Base-by-base conservation (phyloP, 2,888 invertebrate species). In the Candidula unifasciata region DNA sequence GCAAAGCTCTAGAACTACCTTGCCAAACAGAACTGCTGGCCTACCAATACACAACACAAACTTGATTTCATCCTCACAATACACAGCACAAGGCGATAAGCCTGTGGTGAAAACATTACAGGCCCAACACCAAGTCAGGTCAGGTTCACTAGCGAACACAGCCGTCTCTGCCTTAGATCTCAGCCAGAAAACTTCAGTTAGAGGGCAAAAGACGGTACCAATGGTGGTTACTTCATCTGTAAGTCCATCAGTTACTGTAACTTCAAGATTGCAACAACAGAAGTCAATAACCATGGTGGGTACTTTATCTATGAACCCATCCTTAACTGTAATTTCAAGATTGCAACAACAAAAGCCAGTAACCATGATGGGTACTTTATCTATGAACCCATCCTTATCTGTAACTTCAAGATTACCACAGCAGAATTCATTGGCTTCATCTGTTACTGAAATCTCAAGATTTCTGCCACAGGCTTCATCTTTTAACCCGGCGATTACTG, bases 151-250 rank as follows among this genome's bases (percentile, higher is more conserved):
- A 13, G 37, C 30, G 35, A 80, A n/a, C 37, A 27, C 60, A 37
- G n/a, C 64, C n/a, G 21, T 82, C 10, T 21, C 52, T 52, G 82
- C 82, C 18, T 33, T 82, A 33, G 82, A 82, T 24, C 66, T 82
- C 8, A 74, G 76, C 6, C 82, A 82, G 6, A 54, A 57, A 21
- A 24, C n/a, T 21, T 71, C 54, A 35, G 54, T 18, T 16, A 21
- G 18, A 44, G 52, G 16, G 68, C 66, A 80, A 16, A 24, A 18
- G 0, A 44, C 66, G 3, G 44, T 30, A 27, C 37, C 44, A 68
- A n/a, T 24, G 3, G 8, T 44, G 44, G 13, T 0, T 44, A 44
- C 8, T 44, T 44, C 44, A 44, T 44, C 8, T 44, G 44, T 44
- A 10, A 44, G 13, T 13, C 44, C 44, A 10, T 44, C 44, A 10